Percentiles rank a stretch among this genome's conserved stretches.
phyloP scores from a whole-genome alignment of 1,140 invertebrate species.

The Musca vetustissima region DNA sequence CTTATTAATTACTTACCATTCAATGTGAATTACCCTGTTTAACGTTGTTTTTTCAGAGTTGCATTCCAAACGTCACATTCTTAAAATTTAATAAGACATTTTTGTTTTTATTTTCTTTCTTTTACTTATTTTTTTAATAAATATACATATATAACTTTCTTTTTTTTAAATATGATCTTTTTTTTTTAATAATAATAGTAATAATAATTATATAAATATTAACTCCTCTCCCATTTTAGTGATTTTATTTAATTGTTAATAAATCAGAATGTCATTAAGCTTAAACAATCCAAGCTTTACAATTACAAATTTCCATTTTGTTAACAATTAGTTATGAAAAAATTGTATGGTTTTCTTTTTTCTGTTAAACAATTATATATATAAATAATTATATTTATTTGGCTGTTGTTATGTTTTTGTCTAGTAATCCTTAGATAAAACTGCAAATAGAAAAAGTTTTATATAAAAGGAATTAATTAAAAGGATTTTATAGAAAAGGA shows the following conservation, averaged over 20 bases:
- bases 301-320: too few species aligned
- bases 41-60: not conserved
- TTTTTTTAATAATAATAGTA: not conserved
- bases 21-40: not conserved
- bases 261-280: too few species aligned
- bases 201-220: too few species aligned
- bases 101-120: constrained; percentile 5
- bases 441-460: constrained; percentile 24
- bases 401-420: constrained; percentile 5
- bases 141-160: constrained; percentile 1
- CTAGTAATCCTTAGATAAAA: constrained; percentile 18
- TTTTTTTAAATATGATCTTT: not conserved
- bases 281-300: too few species aligned
- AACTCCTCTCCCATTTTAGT: constrained; percentile 1
- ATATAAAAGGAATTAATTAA: not conserved
- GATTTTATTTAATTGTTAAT: too few species aligned
- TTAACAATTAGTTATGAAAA: not conserved
- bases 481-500: not conserved
- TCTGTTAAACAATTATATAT: too few species aligned
- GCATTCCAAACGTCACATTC: not conserved
- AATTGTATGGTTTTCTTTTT: too few species aligned
- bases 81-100: not conserved
- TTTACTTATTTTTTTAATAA: constrained; percentile 7
- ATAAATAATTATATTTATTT: not conserved
- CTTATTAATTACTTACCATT: too few species aligned